Base-by-base conservation (phyloP, 2,797 vertebrate genomes). In the Diglossa cyanea region DNA sequence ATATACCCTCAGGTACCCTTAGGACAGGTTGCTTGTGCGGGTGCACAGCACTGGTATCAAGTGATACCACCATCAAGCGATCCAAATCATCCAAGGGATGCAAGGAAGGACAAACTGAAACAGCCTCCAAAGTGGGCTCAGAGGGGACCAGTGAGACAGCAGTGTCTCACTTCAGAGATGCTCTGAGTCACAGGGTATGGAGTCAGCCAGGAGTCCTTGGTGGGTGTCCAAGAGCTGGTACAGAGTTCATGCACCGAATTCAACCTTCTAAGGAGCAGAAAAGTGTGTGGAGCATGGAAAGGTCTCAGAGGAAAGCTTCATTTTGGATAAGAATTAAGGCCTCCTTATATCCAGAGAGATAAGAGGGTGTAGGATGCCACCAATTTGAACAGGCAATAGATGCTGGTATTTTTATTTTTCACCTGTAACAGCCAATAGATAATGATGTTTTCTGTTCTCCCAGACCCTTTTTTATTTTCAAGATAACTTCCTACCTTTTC, bases 1-100 rank as follows among this genome's bases (percentile, higher is more conserved):
- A 10, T 30, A 15, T 17, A 9, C 45, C 31, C 47, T 65, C 37
- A 57, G 58, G 30, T 31, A 13, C 25, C 54, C 25, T 33, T 53
- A 30, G 4, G 19, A 40, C 6, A 45, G 39, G 33, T 15, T 25
- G 12, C 28, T 68, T 61, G 28, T 48, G 40, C 13, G 9, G 45
- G 20, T 72, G 15, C 47, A 17, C 14, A 55, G 47, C 44, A 9
- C 11, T 17, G 50, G 5, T 33, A 47, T 39, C 24, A 26, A 47
- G 50, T 17, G 50, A 44, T n/a, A 21, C 10, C 3, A 39, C 18
- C n/a, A 40, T n/a, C 70, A 33, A 5, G 21, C 1, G 19, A 68
- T 24, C 14, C 21, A 60, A n/a, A 37, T 39, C 6, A 65, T 24
- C 45, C 66, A 39, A 13, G 0, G 0, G 9, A 9, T 55, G 31